Evolutionary conservation across 2,888 invertebrate genomes (phyloP).

Genomic region (Trichopoda pennipes): DNA sequence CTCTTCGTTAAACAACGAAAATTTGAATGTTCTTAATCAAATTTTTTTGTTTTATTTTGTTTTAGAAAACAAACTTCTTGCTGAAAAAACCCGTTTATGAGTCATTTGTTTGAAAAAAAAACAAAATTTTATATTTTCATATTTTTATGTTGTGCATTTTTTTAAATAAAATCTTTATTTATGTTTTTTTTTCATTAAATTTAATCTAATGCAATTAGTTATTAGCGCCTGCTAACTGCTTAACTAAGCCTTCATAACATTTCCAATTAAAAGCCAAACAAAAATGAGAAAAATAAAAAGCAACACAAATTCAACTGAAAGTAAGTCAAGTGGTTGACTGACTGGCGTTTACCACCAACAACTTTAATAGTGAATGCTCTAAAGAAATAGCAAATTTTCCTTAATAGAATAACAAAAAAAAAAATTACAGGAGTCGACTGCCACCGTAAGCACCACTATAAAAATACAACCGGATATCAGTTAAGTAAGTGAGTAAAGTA

Average conservation of each 20-base stretch:
- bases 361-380: neutral
- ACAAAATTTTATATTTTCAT: too few relatives aligned
- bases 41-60: too few relatives aligned
- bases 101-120: too few relatives aligned
- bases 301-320: conserved; percentile 18
- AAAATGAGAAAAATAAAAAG: neutral
- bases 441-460: neutral
- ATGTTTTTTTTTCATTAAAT: too few relatives aligned
- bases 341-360: conserved; percentile 39
- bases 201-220: neutral
- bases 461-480: conserved; percentile 47
- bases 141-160: too few relatives aligned
- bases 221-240: conserved; percentile 20
- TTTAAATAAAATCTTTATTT: too few relatives aligned
- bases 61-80: too few relatives aligned
- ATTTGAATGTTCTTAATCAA: too few relatives aligned
- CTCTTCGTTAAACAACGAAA: too few relatives aligned
- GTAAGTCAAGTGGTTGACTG: conserved; percentile 60
- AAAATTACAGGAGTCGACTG: conserved; percentile 25
- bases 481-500: conserved; percentile 38
- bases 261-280: conserved; percentile 40
- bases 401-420: conserved; percentile 4
- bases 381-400: neutral
- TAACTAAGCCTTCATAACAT: conserved; percentile 34
- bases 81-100: too few relatives aligned